Conservation (phyloP, 2,113 vertebrate species). For the Thymallus thymallus region DNA sequence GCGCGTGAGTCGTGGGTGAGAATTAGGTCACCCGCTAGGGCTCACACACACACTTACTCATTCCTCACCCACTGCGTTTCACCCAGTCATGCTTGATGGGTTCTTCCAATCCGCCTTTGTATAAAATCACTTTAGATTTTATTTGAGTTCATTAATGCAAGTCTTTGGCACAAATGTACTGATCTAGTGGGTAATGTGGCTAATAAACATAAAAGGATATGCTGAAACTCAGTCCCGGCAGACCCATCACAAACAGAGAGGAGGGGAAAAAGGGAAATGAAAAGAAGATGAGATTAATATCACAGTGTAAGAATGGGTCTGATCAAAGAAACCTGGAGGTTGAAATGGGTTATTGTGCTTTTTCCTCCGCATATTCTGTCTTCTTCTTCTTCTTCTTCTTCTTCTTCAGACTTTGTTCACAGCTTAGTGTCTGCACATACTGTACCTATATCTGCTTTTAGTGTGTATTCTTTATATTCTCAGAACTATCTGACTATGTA, state of each 20-base stretch:
- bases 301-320: slow-evolving; percentile 6
- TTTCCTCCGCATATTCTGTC: slow-evolving; percentile 4
- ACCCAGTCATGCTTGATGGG: slow-evolving; percentile 81
- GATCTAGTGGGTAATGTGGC: slow-evolving; percentile 84
- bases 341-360: not conserved
- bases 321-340: not conserved
- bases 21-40: slow-evolving; percentile 74
- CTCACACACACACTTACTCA: not conserved
- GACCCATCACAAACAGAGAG: slow-evolving; percentile 81
- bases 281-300: slow-evolving; percentile 2
- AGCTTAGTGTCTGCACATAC: not conserved
- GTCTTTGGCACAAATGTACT: slow-evolving; percentile 79
- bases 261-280: slow-evolving; percentile 56
- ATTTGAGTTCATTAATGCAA: slow-evolving; percentile 84
- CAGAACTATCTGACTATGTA: not conserved
- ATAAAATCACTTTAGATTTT: slow-evolving; percentile 86
- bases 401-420: not conserved
- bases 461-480: not conserved
- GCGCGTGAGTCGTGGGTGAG: slow-evolving; percentile 66
- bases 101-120: slow-evolving; percentile 85
- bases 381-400: not conserved
- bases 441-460: not conserved
- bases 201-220: slow-evolving; percentile 86
- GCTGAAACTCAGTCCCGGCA: slow-evolving; percentile 79
- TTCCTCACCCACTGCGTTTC: slow-evolving; percentile 13